A percentile compares a stretch with the other conserved stretches of the same genome.
Conservation (phyloP, 2,113 vertebrate genomes). For the Sphyrna mokarran region DNA sequence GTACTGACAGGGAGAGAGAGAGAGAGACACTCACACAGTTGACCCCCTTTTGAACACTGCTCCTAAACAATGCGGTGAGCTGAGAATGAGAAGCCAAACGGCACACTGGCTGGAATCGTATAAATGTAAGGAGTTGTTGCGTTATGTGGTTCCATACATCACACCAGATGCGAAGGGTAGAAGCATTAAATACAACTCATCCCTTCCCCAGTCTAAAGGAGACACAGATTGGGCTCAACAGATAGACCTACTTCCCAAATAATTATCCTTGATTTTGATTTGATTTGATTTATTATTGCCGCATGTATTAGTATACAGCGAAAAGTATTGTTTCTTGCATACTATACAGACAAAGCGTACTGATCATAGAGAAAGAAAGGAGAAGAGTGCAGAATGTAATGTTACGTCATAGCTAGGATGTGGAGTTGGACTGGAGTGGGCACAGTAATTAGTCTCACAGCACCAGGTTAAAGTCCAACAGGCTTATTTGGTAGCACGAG, state of each 20-base stretch:
- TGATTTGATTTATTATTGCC: too few relatives aligned
- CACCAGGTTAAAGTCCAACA: too few relatives aligned
- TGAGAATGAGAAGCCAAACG: neutral
- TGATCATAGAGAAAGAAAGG: too few relatives aligned
- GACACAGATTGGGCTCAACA: neutral
- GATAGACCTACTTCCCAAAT: neutral
- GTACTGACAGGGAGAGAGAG: neutral
- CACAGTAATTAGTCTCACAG: too few relatives aligned
- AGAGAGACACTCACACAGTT: neutral
- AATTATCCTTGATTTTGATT: neutral
- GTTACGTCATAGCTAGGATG: too few relatives aligned
- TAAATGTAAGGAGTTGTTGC: neutral
- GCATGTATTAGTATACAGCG: too few relatives aligned
- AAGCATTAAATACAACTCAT: neutral
- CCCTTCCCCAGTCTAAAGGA: neutral
- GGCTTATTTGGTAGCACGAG: too few relatives aligned
- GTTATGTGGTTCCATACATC: neutral
- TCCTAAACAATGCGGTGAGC: neutral
- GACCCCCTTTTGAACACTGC: neutral
- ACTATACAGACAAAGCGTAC: too few relatives aligned
- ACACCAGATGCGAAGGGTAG: neutral
- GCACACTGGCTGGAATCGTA: neutral
- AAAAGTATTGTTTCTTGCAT: too few relatives aligned
- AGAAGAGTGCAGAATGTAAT: too few relatives aligned
- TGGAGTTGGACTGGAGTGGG: too few relatives aligned